Percentiles rank a stretch among this genome's conserved stretches.
phyloP scores from a whole-genome alignment of 2,888 invertebrate species.

The Podabrus alpinus region DNA sequence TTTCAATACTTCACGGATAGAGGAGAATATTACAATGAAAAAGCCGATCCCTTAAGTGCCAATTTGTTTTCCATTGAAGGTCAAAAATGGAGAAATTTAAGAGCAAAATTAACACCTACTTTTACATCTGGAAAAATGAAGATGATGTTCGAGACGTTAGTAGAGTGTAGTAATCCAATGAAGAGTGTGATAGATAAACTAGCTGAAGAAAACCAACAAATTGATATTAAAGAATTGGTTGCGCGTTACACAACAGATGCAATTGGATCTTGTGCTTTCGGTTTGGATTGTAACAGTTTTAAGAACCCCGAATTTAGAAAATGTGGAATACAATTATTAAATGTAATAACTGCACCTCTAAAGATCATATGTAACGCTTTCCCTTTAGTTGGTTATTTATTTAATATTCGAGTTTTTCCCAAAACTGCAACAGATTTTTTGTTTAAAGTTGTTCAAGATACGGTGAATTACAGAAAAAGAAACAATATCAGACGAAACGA shows the following conservation, averaged over 20 bases:
- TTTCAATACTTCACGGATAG: no score
- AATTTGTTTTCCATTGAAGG: no score
- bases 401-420: constrained; percentile 33
- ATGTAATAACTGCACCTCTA: no score
- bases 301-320: neutral
- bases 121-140: no score
- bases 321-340: no score
- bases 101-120: no score
- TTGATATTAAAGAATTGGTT: neutral
- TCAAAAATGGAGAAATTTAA: no score
- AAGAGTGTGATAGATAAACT: neutral
- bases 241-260: neutral
- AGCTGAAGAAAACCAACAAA: neutral
- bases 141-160: no score
- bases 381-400: constrained; percentile 41
- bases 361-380: neutral
- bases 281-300: neutral
- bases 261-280: neutral
- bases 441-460: constrained; percentile 36
- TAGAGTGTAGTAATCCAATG: neutral
- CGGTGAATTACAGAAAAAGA: constrained; percentile 39
- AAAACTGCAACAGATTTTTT: constrained; percentile 40
- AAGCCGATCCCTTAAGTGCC: no score
- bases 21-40: no score
- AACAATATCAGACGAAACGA: constrained; percentile 42